phyloP scores from a whole-genome alignment of 2,113 vertebrate species.

The Benitochromis conjunctus region DNA sequence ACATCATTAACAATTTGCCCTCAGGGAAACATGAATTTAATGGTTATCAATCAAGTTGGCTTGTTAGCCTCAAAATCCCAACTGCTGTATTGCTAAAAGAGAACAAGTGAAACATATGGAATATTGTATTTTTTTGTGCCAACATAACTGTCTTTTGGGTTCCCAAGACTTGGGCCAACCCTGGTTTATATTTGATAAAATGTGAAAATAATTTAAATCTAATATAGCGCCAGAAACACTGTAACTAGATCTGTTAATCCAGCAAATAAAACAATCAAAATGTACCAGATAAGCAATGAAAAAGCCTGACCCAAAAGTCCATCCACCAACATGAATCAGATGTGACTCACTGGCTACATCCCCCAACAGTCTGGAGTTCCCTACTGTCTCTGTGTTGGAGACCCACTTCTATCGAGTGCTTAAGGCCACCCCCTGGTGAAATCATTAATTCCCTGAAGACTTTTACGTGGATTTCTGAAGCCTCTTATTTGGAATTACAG shows the following conservation, averaged over 20 bases:
- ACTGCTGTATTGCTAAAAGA: background rate
- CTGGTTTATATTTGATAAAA: background rate
- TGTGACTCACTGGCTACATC: slow-evolving; percentile 24
- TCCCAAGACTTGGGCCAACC: background rate
- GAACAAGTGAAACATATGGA: background rate
- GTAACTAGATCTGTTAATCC: background rate
- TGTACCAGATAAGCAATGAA: background rate
- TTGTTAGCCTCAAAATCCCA: background rate
- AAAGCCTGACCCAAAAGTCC: background rate
- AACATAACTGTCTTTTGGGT: background rate
- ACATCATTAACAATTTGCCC: background rate
- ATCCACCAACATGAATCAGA: background rate
- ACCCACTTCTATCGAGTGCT: slow-evolving; percentile 26
- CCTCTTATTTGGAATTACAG: slow-evolving; percentile 58
- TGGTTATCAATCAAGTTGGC: background rate
- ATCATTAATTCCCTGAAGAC: slow-evolving; percentile 49
- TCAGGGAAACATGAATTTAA: background rate
- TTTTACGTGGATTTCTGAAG: slow-evolving; percentile 45
- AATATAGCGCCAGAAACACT: background rate
- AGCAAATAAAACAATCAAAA: background rate
- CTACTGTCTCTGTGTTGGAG: background rate
- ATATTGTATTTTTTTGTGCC: background rate
- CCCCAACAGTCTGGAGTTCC: slow-evolving; percentile 13
- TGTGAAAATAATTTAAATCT: accelerated
- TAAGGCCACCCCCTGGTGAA: slow-evolving; percentile 34